Percentiles rank a stretch among this genome's conserved stretches.
Evolutionary conservation across 2,113 vertebrate species (phyloP).

Genomic region (Xiphias gladius): DNA sequence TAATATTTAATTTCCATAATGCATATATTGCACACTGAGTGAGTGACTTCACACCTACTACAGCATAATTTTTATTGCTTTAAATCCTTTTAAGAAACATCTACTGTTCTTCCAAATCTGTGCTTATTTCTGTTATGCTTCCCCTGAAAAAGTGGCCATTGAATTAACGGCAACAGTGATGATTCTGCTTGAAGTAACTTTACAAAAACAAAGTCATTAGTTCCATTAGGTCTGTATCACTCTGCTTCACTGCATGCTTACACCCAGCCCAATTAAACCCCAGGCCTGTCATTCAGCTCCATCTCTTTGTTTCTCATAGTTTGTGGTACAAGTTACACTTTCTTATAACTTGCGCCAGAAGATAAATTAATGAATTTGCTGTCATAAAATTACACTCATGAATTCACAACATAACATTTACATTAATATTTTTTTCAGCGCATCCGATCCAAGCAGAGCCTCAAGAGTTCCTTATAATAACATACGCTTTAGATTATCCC

Average conservation of each 20-base stretch:
- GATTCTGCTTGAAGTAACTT: slow-evolving; percentile 37
- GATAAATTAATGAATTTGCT: slow-evolving; percentile 11
- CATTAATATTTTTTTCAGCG: not conserved
- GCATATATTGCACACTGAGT: not conserved
- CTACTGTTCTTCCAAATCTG: not conserved
- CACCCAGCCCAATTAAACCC: slow-evolving; percentile 32
- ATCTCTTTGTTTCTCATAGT: not conserved
- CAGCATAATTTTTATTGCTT: not conserved
- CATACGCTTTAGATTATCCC: not conserved
- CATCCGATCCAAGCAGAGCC: not conserved
- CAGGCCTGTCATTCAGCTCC: slow-evolving; percentile 8
- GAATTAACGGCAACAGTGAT: slow-evolving; percentile 12
- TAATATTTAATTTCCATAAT: not conserved
- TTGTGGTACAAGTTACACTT: too few relatives aligned
- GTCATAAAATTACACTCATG: slow-evolving; percentile 21
- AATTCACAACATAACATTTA: slow-evolving; percentile 27
- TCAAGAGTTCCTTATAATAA: not conserved
- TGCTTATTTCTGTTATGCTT: not conserved
- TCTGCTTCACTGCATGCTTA: slow-evolving; percentile 27
- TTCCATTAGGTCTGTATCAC: slow-evolving; percentile 58
- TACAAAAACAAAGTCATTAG: slow-evolving; percentile 60
- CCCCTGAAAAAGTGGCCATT: not conserved
- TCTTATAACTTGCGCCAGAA: slow-evolving; percentile 10
- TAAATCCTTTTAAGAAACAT: not conserved
- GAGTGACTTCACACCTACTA: not conserved